Percentiles rank a stretch among this genome's conserved stretches.
Evolutionary conservation across 2,113 vertebrate species (phyloP).

Genomic region (Equus przewalskii): DNA sequence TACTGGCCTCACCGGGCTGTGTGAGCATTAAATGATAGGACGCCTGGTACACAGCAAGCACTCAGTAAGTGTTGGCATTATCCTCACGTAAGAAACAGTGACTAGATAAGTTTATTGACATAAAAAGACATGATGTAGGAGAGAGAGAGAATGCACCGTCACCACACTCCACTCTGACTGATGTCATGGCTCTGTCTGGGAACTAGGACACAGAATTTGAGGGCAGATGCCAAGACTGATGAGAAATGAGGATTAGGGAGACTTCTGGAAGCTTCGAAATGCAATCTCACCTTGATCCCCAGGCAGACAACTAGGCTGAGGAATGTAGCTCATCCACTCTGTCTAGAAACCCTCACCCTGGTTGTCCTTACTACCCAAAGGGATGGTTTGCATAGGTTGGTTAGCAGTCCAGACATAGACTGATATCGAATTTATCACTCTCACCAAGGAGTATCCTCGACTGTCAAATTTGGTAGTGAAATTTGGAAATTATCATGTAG

Average conservation of each 20-base stretch:
- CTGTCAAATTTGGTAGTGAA: background rate
- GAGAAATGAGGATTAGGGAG: slow-evolving; percentile 57
- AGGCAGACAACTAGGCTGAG: background rate
- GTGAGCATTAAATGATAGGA: background rate
- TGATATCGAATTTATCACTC: background rate
- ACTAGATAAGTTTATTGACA: background rate
- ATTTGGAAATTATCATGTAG: background rate
- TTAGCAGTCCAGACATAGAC: background rate
- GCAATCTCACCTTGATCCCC: slow-evolving; percentile 36
- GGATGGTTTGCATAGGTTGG: too few species aligned
- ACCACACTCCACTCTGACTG: background rate
- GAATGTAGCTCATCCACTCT: background rate
- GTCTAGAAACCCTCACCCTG: slow-evolving; percentile 20
- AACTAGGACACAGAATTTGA: slow-evolving; percentile 58
- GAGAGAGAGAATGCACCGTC: background rate
- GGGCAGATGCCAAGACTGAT: slow-evolving; percentile 31
- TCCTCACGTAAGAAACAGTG: background rate
- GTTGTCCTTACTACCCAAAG: background rate
- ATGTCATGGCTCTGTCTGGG: slow-evolving; percentile 44
- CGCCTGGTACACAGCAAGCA: background rate
- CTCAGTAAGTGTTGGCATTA: background rate
- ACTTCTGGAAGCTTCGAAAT: slow-evolving; percentile 59
- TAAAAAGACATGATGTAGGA: background rate
- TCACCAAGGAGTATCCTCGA: background rate
- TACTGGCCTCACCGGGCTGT: background rate